Evolutionary conservation across 2,113 vertebrate species (phyloP).

Genomic region (Colistium nudipinnis): DNA sequence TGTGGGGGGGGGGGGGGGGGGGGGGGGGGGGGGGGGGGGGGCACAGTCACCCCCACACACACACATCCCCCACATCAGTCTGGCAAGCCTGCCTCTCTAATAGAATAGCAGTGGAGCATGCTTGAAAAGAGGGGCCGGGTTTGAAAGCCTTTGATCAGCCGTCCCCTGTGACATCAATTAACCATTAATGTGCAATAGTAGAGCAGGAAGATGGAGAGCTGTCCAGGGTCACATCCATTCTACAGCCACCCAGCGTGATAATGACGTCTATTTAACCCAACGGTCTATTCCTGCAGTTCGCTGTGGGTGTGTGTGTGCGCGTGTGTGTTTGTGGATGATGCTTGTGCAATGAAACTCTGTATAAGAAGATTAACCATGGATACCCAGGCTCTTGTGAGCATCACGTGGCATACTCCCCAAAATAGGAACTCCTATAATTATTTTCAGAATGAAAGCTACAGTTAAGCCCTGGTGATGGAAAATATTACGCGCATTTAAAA

Average conservation of each 20-base stretch:
- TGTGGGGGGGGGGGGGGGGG: slow-evolving; percentile 19
- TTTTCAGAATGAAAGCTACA: slow-evolving; percentile 7
- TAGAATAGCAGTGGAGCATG: slow-evolving; percentile 65
- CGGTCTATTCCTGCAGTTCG: slow-evolving; percentile 15
- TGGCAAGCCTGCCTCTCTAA: slow-evolving; percentile 51
- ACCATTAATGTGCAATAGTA: slow-evolving; percentile 67
- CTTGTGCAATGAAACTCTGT: slow-evolving; percentile 19
- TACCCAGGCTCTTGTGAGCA: slow-evolving; percentile 8
- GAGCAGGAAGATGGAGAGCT: slow-evolving; percentile 59
- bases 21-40: slow-evolving; percentile 41
- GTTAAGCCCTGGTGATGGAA: neutral
- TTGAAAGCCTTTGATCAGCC: slow-evolving; percentile 75
- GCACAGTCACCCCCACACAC: neutral
- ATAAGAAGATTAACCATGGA: slow-evolving; percentile 21
- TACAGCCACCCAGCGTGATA: slow-evolving; percentile 42
- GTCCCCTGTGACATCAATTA: slow-evolving; percentile 79
- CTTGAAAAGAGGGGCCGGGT: slow-evolving; percentile 54
- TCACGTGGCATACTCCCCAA: neutral
- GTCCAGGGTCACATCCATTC: slow-evolving; percentile 68
- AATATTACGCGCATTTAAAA: neutral
- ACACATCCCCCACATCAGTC: neutral
- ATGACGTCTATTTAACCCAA: slow-evolving; percentile 59
- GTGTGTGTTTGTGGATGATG: slow-evolving; percentile 7
- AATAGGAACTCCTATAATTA: slow-evolving; percentile 5
- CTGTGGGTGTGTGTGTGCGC: slow-evolving; percentile 9